These are phyloP conservation scores for Smutsia gigantea DNA, from an alignment of 2,797 vertebrate genomes.

Conservation along the genomic window DNA sequence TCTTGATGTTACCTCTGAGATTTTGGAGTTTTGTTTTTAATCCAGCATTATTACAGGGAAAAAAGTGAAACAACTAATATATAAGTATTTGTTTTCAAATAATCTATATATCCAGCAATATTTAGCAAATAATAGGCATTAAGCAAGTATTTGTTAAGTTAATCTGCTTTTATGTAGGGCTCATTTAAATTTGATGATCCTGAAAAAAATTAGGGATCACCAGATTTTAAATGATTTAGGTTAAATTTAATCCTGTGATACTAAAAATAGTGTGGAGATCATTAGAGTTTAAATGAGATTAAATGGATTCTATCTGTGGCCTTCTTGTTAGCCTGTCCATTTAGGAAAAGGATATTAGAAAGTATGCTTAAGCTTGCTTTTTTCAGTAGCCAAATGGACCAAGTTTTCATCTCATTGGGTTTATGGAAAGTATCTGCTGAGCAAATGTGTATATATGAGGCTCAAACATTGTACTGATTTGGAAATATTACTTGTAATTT, in stretches of 20 bases:
- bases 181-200: neutral
- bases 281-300: neutral
- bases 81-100: neutral
- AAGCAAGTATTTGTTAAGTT: neutral
- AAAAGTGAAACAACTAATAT: neutral
- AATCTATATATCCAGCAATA: neutral
- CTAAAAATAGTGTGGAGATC: neutral
- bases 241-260: neutral
- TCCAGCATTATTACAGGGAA: neutral
- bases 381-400: neutral
- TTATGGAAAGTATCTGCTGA: neutral
- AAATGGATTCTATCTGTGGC: neutral
- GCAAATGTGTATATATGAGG: neutral
- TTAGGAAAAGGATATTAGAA: neutral
- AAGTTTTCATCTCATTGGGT: neutral
- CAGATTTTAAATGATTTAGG: neutral
- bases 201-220: neutral
- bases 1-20: neutral
- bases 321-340: neutral
- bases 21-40: neutral
- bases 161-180: neutral
- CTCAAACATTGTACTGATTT: neutral
- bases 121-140: neutral
- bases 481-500: neutral
- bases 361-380: neutral